These are phyloP conservation scores for Exaiptasia diaphana DNA, from an alignment of 64 coral and sea anemone genomes.

Conservation along the genomic window DNA sequence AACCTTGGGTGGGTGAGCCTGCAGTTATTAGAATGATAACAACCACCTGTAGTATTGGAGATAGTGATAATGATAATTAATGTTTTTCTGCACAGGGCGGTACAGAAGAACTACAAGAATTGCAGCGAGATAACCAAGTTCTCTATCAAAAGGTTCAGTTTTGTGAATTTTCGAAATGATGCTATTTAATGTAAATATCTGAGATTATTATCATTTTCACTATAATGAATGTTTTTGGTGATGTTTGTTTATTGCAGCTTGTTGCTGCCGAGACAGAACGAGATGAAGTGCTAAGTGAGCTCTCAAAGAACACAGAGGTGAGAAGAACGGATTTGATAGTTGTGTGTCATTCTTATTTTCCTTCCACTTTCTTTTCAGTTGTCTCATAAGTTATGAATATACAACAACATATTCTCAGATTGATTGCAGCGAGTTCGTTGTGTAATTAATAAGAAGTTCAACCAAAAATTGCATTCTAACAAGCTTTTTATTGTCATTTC, in stretches of 20 bases:
- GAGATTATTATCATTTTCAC: no score
- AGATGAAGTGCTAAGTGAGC: constrained; percentile 41
- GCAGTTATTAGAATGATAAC: no score
- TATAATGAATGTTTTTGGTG: no score
- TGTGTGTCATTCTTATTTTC: no score
- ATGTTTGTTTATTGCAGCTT: constrained; percentile 31
- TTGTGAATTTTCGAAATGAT: not conserved
- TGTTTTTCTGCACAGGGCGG: constrained; percentile 62
- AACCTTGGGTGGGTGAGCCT: no score
- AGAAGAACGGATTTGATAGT: not conserved
- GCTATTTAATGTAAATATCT: no score
- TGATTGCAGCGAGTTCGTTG: not conserved
- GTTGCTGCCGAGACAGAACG: constrained; percentile 69
- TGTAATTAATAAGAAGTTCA: not conserved
- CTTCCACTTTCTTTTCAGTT: no score
- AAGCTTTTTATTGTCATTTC: not conserved
- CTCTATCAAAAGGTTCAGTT: constrained; percentile 71
- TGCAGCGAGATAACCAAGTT: constrained; percentile 71
- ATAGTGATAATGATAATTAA: no score
- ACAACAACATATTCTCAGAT: no score
- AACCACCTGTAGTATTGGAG: no score
- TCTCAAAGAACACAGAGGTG: constrained; percentile 70
- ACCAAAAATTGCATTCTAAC: not conserved
- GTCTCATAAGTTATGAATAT: no score
- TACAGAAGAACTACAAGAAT: constrained; percentile 33